Evolutionary conservation across 2,113 vertebrate genomes (phyloP).

Genomic region (Paraplagusia blochii): DNA sequence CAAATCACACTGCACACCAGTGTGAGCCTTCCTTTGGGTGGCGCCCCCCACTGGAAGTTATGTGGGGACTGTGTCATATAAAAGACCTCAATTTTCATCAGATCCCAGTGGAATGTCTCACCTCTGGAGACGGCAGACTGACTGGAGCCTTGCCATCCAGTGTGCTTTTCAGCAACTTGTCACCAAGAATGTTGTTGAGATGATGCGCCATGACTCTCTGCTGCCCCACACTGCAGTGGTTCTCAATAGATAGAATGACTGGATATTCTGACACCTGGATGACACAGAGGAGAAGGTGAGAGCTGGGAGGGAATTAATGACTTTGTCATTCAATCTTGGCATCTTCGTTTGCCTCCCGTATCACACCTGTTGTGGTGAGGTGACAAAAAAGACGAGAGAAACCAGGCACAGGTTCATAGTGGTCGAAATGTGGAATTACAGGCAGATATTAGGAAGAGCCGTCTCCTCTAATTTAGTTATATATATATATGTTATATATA

Average conservation of each 20-base stretch:
- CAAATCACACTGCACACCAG: no score
- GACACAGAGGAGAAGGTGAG: conserved; percentile 2
- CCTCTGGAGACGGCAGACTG: conserved; percentile 87
- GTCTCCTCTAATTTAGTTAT: no score
- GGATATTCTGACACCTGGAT: conserved; percentile 86
- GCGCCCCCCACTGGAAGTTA: no score
- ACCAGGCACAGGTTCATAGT: no score
- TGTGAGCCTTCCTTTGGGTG: no score
- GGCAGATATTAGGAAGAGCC: not conserved
- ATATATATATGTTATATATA: no score
- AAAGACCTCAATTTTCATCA: no score
- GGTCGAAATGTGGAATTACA: not conserved
- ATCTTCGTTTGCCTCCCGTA: conserved; percentile 38
- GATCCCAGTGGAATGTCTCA: conserved; percentile 45
- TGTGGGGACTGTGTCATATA: no score
- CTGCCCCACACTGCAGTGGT: conserved; percentile 90
- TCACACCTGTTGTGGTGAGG: conserved; percentile 7
- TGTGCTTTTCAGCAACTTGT: conserved; percentile 80
- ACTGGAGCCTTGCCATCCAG: conserved; percentile 69
- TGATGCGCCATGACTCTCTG: conserved; percentile 84
- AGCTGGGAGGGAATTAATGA: conserved; percentile 5
- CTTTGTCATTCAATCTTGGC: conserved; percentile 54
- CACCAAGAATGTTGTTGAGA: conserved; percentile 85
- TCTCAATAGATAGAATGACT: conserved; percentile 91
- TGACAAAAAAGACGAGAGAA: no score